Evolutionary conservation across 2,113 vertebrate species (phyloP).

Genomic region (Pithys albifrons): DNA sequence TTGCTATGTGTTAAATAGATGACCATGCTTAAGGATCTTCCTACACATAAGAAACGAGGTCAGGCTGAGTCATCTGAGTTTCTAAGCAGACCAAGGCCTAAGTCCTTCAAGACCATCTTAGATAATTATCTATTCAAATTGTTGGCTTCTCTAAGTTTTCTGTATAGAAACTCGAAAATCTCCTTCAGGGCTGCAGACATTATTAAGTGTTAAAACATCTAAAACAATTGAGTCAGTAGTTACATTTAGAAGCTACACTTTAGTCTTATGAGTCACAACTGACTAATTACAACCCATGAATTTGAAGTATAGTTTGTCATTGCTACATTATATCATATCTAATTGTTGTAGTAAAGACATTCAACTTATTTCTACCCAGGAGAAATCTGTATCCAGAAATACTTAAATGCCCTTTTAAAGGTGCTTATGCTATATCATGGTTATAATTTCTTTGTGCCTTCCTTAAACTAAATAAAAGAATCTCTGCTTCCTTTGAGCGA

Average conservation of each 20-base stretch:
- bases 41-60: fast-evolving
- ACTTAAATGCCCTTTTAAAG: neutral
- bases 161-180: neutral
- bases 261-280: neutral
- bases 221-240: neutral
- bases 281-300: neutral
- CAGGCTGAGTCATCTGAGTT: neutral
- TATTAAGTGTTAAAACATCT: neutral
- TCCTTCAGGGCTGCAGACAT: neutral
- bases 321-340: neutral
- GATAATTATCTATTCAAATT: neutral
- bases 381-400: neutral
- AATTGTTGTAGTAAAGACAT: neutral
- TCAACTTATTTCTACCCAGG: neutral
- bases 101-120: neutral
- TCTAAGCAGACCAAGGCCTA: neutral
- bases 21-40: fast-evolving
- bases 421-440: fast-evolving
- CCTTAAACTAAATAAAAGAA: neutral
- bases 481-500: neutral
- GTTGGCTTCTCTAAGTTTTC: neutral
- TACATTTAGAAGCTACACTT: neutral
- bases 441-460: neutral
- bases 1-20: neutral
- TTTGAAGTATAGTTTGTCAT: neutral